Base-by-base conservation (phyloP, 1,140 invertebrate species). In the Theocolax elegans region DNA sequence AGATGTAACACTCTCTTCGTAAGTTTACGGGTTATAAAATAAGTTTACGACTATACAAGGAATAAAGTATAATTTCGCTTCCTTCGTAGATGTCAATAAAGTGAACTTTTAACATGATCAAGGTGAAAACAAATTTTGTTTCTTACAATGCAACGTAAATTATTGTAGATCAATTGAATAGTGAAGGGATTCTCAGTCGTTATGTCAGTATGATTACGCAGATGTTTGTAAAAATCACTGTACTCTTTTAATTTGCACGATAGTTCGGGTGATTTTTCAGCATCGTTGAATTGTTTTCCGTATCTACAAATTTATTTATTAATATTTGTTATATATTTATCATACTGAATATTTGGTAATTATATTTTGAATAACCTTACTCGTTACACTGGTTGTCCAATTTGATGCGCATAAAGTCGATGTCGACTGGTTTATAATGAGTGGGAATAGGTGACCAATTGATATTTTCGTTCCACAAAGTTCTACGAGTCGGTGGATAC, bases 391-490 rank as follows among this genome's bases (percentile, higher is more conserved):
- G n/a, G n/a, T n/a, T n/a, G n/a, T n/a, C n/a, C n/a, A n/a, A n/a
- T n/a, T n/a, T n/a, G n/a, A n/a, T 53, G 6, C 17, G 13, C 8
- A 58, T 15, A 40, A 38, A 58, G n/a, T 58, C 35, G n/a, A 38
- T 19, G 3, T 35, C n/a, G 6, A 12, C 35, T 10, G n/a, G 17
- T 12, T 44, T 35, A 21, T 62, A 48, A 19, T 62, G 23, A 8
- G 27, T 21, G 2, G 59, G 59, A 27, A 48, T 46, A 3, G 59
- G 59, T 17, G 40, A 7, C 59, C 59, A 62, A 8, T 48, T 19
- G 2, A 62, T 13, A 3, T 46, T 17, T 2, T 44, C 10, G 23
- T 31, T 46, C 59, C 59, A 62, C 3, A 2, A 19, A 12, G 25
- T 25, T 17, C 9, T 2, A 3, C 6, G 0, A 12, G 21, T 46